Evolutionary conservation across 1,140 invertebrate species (phyloP).

Genomic region (Ceratitis capitata): DNA sequence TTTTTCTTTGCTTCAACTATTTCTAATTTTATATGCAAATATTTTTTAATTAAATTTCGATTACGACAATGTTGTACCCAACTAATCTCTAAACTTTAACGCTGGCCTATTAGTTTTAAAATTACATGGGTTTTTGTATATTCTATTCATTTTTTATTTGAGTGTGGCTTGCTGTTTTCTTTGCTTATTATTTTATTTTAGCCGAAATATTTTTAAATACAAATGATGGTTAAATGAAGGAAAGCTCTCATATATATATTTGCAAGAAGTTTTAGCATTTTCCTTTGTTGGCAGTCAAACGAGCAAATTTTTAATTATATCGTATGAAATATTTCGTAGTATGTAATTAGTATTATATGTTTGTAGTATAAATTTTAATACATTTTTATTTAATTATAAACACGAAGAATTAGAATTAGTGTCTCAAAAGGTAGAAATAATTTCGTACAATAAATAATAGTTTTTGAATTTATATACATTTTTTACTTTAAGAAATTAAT

Average conservation of each 20-base stretch:
- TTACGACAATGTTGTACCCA: slow-evolving; percentile 47
- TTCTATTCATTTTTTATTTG: slow-evolving; percentile 36
- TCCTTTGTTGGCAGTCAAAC: slow-evolving; percentile 34
- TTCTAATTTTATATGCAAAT: slow-evolving; percentile 24
- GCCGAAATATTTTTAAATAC: slow-evolving; percentile 35
- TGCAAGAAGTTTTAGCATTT: background rate
- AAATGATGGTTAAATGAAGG: slow-evolving; percentile 39
- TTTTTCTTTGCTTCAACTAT: slow-evolving; percentile 29
- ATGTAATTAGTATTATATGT: slow-evolving; percentile 38
- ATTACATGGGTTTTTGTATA: slow-evolving; percentile 20
- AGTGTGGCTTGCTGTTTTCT: slow-evolving; percentile 14
- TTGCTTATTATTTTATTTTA: slow-evolving; percentile 31
- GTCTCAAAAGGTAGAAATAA: background rate
- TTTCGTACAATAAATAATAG: background rate
- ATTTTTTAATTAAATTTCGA: slow-evolving; percentile 42
- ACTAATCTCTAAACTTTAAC: slow-evolving; percentile 43
- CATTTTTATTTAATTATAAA: slow-evolving; percentile 3
- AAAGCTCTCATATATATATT: slow-evolving; percentile 12
- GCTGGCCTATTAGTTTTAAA: slow-evolving; percentile 17
- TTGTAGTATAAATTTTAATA: slow-evolving; percentile 32
- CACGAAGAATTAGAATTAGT: background rate
- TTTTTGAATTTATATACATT: background rate
- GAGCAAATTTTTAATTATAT: slow-evolving; percentile 21
- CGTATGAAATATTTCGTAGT: slow-evolving; percentile 23
- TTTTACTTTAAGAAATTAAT: too few relatives aligned